Percentiles rank a stretch among this genome's conserved stretches.
Evolutionary conservation across 2,888 invertebrate species (phyloP).

Genomic region (Parnassius glacialis): DNA sequence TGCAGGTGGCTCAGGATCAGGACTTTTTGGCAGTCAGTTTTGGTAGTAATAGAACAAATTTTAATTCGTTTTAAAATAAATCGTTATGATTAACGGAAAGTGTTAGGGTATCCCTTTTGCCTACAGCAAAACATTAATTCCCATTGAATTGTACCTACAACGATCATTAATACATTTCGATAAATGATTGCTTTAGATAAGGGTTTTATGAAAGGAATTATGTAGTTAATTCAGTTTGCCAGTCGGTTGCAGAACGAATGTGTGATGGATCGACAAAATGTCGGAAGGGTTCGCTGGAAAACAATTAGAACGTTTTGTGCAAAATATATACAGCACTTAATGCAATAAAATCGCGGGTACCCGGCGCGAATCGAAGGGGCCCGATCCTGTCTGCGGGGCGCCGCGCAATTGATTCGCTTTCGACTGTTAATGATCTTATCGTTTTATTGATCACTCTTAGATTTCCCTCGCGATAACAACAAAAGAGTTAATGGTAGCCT

Average conservation of each 20-base stretch:
- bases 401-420: conserved; percentile 47
- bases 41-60: no score
- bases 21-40: no score
- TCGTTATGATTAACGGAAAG: background rate
- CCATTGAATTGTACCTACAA: conserved; percentile 30
- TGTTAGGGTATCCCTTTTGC: no score
- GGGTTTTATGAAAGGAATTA: conserved; percentile 12
- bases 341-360: conserved; percentile 44
- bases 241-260: conserved; percentile 62
- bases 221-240: conserved; percentile 37
- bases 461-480: conserved; percentile 37
- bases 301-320: conserved; percentile 68
- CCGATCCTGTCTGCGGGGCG: conserved; percentile 50
- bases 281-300: conserved; percentile 55
- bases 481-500: conserved; percentile 59
- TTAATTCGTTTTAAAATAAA: no score
- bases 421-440: conserved; percentile 73
- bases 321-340: conserved; percentile 50
- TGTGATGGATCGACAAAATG: conserved; percentile 63
- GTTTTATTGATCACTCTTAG: conserved; percentile 44
- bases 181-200: conserved; percentile 22
- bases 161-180: conserved; percentile 22
- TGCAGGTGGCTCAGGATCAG: no score
- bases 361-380: conserved; percentile 50
- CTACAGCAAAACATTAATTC: background rate